phyloP scores from a whole-genome alignment of 2,113 vertebrate genomes.

The Dryoscopus gambensis region DNA sequence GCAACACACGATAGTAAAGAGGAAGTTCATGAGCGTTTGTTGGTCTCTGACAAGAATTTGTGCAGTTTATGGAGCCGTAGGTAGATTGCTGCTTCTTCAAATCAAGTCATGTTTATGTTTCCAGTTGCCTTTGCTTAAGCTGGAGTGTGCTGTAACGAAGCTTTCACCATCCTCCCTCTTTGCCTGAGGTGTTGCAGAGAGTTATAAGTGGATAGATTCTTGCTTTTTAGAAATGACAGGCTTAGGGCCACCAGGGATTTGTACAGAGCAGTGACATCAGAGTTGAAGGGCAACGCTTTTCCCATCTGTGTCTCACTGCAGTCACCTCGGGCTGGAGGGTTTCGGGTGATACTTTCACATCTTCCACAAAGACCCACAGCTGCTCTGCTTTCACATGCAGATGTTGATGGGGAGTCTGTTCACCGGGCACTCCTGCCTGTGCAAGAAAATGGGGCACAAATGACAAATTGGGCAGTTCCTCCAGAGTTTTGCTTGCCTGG shows the following conservation, averaged over 20 bases:
- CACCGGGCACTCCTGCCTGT: neutral
- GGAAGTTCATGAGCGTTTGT: constrained; percentile 8
- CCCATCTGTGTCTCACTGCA: neutral
- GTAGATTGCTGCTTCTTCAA: neutral
- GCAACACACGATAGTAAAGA: constrained; percentile 17
- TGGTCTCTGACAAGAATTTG: neutral
- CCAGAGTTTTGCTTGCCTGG: neutral
- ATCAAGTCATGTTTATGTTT: fast-evolving
- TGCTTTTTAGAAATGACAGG: neutral
- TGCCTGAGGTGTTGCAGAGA: neutral
- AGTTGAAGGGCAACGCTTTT: neutral
- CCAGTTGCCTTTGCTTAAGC: neutral
- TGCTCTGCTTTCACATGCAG: neutral
- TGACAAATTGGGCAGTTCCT: neutral
- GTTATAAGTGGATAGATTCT: neutral
- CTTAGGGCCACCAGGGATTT: neutral
- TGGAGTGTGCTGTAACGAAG: neutral
- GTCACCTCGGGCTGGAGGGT: neutral
- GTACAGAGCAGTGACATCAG: neutral
- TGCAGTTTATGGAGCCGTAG: neutral
- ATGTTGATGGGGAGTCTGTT: neutral
- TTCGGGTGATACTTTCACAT: neutral
- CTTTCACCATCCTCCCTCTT: fast-evolving
- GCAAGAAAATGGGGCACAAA: neutral
- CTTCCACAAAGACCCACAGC: neutral